These are phyloP conservation scores for Oligia fasciuncula DNA, from an alignment of 2,888 invertebrate genomes.

Conservation along the genomic window DNA sequence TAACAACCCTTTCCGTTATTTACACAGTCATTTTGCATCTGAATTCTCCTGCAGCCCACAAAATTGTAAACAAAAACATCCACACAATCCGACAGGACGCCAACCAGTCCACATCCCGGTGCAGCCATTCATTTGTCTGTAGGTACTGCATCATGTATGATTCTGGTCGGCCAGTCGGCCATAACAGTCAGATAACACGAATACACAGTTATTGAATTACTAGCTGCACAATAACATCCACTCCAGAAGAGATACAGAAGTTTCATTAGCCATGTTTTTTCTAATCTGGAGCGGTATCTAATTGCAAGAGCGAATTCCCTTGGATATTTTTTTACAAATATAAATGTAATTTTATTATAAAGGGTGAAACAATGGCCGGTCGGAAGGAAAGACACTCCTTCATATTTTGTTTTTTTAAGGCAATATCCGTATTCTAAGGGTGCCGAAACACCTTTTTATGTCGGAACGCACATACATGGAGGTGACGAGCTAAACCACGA, in stretches of 20 bases:
- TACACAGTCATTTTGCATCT: too few species aligned
- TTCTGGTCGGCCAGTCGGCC: slow-evolving; percentile 42
- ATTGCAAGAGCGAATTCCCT: neutral
- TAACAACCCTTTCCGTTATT: too few species aligned
- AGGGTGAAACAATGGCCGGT: neutral
- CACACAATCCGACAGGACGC: slow-evolving; percentile 6
- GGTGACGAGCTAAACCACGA: too few species aligned
- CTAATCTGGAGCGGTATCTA: neutral
- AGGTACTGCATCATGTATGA: slow-evolving; percentile 45
- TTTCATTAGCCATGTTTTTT: neutral
- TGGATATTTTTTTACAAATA: neutral
- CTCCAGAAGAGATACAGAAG: slow-evolving; percentile 21
- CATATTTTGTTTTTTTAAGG: neutral
- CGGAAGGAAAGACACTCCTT: neutral
- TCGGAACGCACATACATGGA: too few species aligned
- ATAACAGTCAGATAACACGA: slow-evolving; percentile 60
- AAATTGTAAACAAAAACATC: slow-evolving; percentile 35
- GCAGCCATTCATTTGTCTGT: slow-evolving; percentile 39
- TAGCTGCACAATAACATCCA: slow-evolving; percentile 43
- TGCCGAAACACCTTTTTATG: too few species aligned
- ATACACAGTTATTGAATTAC: slow-evolving; percentile 61
- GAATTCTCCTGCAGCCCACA: too few species aligned
- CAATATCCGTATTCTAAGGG: neutral
- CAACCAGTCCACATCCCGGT: slow-evolving; percentile 8
- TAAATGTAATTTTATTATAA: neutral